phyloP scores from a whole-genome alignment of 2,113 vertebrate species.

The Pachyramphus minor region DNA sequence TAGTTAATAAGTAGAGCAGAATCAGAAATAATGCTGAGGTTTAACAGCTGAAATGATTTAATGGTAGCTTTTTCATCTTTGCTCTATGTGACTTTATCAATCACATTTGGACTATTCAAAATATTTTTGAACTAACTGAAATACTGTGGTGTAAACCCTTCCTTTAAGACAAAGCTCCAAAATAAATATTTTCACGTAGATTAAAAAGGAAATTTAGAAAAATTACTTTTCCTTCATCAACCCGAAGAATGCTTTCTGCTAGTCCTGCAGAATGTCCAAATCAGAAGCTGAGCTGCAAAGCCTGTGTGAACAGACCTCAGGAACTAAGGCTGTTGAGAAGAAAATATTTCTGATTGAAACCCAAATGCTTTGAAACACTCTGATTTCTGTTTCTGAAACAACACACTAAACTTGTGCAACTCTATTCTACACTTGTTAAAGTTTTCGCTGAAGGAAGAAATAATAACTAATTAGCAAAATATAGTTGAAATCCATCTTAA shows the following conservation, averaged over 20 bases:
- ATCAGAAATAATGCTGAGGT: slow-evolving; percentile 1
- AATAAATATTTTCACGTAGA: neutral
- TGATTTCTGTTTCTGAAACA: neutral
- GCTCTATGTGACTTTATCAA: neutral
- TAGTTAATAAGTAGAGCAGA: slow-evolving; percentile 28
- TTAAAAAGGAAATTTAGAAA: neutral
- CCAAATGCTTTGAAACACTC: neutral
- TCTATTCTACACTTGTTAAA: neutral
- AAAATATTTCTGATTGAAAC: neutral
- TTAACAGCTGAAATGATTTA: neutral
- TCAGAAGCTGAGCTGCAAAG: neutral
- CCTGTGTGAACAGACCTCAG: neutral
- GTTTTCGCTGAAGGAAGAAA: neutral
- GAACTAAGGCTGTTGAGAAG: neutral
- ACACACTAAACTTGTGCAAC: neutral
- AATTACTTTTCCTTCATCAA: neutral
- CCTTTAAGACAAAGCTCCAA: neutral
- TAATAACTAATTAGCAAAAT: slow-evolving; percentile 18
- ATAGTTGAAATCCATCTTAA: neutral
- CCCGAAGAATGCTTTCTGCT: neutral
- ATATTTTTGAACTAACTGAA: neutral
- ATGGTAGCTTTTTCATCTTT: neutral
- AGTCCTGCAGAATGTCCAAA: neutral
- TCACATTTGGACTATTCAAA: neutral
- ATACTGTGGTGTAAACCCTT: neutral